phyloP scores from a whole-genome alignment of 2,888 invertebrate species.

The Strigamia transsilvanica region DNA sequence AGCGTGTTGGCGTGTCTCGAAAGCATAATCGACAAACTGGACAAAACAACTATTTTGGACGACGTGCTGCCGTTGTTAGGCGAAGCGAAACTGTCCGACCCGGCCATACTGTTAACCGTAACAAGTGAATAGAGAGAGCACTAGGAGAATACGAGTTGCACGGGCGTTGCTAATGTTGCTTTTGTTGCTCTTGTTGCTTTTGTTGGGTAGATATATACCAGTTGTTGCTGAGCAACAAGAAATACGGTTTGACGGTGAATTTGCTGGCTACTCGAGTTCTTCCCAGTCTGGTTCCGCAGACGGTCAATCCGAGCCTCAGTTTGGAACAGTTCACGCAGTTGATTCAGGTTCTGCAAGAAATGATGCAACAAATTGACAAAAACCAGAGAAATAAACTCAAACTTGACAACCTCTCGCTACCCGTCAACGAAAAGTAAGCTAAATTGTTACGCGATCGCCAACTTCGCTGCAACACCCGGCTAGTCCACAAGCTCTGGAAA shows the following conservation, averaged over 20 bases:
- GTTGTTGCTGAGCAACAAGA: slow-evolving; percentile 86
- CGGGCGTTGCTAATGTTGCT: background rate
- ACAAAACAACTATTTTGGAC: slow-evolving; percentile 86
- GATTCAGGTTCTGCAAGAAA: slow-evolving; percentile 86
- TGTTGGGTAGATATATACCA: slow-evolving; percentile 82
- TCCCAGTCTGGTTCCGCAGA: slow-evolving; percentile 90
- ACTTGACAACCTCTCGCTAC: slow-evolving; percentile 78
- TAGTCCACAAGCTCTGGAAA: too few relatives aligned
- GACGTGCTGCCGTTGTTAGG: slow-evolving; percentile 89
- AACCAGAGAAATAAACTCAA: slow-evolving; percentile 90
- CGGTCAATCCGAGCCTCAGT: slow-evolving; percentile 85
- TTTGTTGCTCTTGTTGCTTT: too few relatives aligned
- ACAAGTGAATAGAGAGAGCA: slow-evolving; percentile 80
- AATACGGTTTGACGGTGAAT: slow-evolving; percentile 87
- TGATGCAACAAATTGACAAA: slow-evolving; percentile 74
- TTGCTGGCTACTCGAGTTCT: slow-evolving; percentile 93
- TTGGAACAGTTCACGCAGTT: slow-evolving; percentile 78
- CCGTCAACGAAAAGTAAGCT: slow-evolving; percentile 60
- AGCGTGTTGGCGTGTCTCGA: slow-evolving; percentile 69
- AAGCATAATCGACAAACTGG: slow-evolving; percentile 81
- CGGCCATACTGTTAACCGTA: slow-evolving; percentile 86
- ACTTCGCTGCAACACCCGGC: too few relatives aligned
- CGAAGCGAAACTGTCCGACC: slow-evolving; percentile 84
- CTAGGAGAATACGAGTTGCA: too few relatives aligned
- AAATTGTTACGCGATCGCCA: too few relatives aligned